A percentile compares a stretch with the other conserved stretches of the same genome.
Evolutionary conservation across 2,888 invertebrate species (phyloP).

Genomic region (Axea sp.): DNA sequence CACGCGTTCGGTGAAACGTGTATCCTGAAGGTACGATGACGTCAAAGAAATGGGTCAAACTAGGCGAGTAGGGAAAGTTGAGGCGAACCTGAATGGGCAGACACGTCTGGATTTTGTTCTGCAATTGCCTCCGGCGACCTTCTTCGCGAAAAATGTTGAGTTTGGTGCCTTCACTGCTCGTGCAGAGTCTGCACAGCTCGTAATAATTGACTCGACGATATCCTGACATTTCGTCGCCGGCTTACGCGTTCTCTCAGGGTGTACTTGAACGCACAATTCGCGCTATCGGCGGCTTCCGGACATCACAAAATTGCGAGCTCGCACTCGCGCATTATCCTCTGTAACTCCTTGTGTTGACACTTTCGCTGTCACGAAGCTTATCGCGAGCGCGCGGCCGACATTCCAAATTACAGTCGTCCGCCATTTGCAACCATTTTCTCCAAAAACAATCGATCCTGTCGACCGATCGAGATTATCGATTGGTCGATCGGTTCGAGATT

Average conservation of each 20-base stretch:
- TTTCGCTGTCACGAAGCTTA: slow-evolving; percentile 15
- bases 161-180: slow-evolving; percentile 84
- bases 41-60: no score
- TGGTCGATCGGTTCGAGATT: slow-evolving; percentile 3
- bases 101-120: slow-evolving; percentile 84
- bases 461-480: slow-evolving; percentile 18
- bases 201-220: slow-evolving; percentile 86
- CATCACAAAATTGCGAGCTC: slow-evolving; percentile 6
- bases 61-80: no score
- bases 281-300: slow-evolving; percentile 5
- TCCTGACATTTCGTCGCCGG: slow-evolving; percentile 81
- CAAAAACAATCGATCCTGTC: slow-evolving; percentile 17
- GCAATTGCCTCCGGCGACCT: slow-evolving; percentile 83
- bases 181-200: slow-evolving; percentile 86
- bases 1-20: no score
- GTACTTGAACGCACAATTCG: neutral
- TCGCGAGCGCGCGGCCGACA: slow-evolving; percentile 38
- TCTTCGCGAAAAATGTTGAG: slow-evolving; percentile 85
- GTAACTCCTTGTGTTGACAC: slow-evolving; percentile 23
- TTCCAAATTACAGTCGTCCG: slow-evolving; percentile 43
- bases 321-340: slow-evolving; percentile 6
- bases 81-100: slow-evolving; percentile 83
- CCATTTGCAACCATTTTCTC: slow-evolving; percentile 51
- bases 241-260: slow-evolving; percentile 60
- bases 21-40: neutral